Base-by-base conservation (phyloP, 2,113 vertebrate species). In the Myanophis thanlyinensis region DNA sequence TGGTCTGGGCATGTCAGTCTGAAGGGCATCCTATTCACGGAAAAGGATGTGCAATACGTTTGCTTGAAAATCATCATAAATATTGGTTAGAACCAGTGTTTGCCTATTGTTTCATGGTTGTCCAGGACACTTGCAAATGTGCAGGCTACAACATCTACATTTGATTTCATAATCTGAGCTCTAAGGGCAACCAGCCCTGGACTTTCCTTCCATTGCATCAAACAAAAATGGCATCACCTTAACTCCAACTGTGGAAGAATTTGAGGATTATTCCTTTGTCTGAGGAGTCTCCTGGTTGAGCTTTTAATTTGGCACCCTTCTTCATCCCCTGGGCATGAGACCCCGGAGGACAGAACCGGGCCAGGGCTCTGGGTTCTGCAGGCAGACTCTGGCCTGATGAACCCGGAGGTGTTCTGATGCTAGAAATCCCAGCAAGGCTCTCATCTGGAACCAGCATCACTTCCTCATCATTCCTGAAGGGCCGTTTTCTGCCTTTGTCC, bases 391-490 rank as follows among this genome's bases (percentile, higher is more conserved):
- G 6, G 30, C 18, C 10, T 12, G 85, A 40, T 8, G n/a, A 90
- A 56, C 46, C 85, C 86, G 62, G 91, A 93, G 92, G 93, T 85
- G 90, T 89, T 93, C 88, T 35, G 95, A 92, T 93, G 92, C 84
- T 62, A 93, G 93, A 88, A 93, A 93, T 95, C 95, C 93, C n/a
- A 47, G 93, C 95, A 96, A 97, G 96, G 95, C 96, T 95, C 95
- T 95, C 95, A 95, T 95, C 95, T 94, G 94, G 95, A 95, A 96
- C 94, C 91, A 93, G 94, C 91, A 80, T 94, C 92, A 93, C 94
- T 96, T 94, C 94, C 96, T 96, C 93, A 96, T 96, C 96, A 95
- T 94, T 96, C 91, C 30, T 89, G 90, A 95, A 94, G 93, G 95
- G 94, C 93, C 96, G 94, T 96, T 91, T 91, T 56, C 91, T 67